These are phyloP conservation scores for Tiaroga cobitis DNA, from an alignment of 2,797 vertebrate species.

Conservation along the genomic window DNA sequence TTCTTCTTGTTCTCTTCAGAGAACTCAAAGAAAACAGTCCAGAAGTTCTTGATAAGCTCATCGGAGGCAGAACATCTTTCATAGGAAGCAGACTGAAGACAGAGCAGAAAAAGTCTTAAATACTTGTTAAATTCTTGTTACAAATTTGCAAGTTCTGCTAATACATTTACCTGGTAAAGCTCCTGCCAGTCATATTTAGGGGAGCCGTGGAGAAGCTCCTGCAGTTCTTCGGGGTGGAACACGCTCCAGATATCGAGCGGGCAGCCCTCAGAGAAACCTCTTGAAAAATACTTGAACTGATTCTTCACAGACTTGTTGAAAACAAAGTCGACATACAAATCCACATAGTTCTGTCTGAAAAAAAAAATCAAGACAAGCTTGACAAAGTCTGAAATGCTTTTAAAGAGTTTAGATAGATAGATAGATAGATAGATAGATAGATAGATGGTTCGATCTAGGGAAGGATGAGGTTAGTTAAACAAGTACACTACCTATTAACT, in stretches of 20 bases:
- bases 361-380: not conserved
- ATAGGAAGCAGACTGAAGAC: constrained; percentile 65
- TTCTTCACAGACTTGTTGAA: constrained; percentile 65
- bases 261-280: constrained; percentile 46
- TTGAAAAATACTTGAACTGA: constrained; percentile 43
- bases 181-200: constrained; percentile 65
- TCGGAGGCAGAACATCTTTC: not conserved
- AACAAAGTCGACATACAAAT: constrained; percentile 71
- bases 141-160: not conserved
- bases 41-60: constrained; percentile 73
- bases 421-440: too few relatives aligned
- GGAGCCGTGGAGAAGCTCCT: constrained; percentile 64
- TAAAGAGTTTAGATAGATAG: too few relatives aligned
- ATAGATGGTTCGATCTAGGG: fast-evolving
- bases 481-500: constrained; percentile 70
- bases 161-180: constrained; percentile 68
- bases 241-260: constrained; percentile 49
- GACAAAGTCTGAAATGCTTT: not conserved
- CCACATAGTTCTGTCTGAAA: constrained; percentile 76
- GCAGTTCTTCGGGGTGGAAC: constrained; percentile 71
- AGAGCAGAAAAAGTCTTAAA: not conserved
- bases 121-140: not conserved
- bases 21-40: constrained; percentile 72
- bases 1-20: constrained; percentile 72
- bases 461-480: too few relatives aligned